These are phyloP conservation scores for Simalia tracyae DNA, from an alignment of 2,797 vertebrate species.

Conservation along the genomic window DNA sequence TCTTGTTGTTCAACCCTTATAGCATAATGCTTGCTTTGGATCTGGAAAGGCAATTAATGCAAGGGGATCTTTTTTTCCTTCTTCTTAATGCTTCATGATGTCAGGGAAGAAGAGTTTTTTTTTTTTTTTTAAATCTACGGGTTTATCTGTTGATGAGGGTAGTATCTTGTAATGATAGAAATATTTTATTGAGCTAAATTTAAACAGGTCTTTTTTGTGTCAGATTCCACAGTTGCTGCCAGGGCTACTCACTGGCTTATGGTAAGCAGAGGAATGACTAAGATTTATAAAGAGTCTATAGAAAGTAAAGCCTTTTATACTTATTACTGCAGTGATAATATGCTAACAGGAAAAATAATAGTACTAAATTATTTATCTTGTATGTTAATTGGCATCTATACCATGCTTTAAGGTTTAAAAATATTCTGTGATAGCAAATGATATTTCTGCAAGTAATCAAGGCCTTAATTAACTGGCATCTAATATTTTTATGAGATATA, in stretches of 20 bases:
- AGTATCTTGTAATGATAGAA: neutral
- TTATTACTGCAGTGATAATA: slow-evolving; percentile 47
- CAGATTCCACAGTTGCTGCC: slow-evolving; percentile 26
- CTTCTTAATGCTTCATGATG: neutral
- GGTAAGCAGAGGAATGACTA: slow-evolving; percentile 38
- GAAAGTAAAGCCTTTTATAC: slow-evolving; percentile 50
- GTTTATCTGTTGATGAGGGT: slow-evolving; percentile 9
- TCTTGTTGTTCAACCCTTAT: neutral
- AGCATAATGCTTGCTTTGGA: neutral
- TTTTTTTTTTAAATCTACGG: neutral
- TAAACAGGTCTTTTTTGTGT: slow-evolving; percentile 18
- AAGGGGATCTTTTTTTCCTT: neutral
- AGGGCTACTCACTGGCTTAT: slow-evolving; percentile 7
- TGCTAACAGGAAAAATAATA: slow-evolving; percentile 57
- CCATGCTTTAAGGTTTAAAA: slow-evolving; percentile 43
- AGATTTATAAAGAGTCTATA: slow-evolving; percentile 24
- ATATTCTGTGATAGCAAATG: slow-evolving; percentile 4
- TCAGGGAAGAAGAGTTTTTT: neutral
- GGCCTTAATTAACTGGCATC: slow-evolving; percentile 23
- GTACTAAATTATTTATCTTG: slow-evolving; percentile 64
- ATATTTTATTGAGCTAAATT: slow-evolving; percentile 22
- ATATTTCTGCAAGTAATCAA: slow-evolving; percentile 4
- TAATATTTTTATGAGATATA: neutral
- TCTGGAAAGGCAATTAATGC: neutral
- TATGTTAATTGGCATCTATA: slow-evolving; percentile 63